Evolutionary conservation across 2,797 vertebrate genomes (phyloP).

Genomic region (Paratrypauchen microcephalus): DNA sequence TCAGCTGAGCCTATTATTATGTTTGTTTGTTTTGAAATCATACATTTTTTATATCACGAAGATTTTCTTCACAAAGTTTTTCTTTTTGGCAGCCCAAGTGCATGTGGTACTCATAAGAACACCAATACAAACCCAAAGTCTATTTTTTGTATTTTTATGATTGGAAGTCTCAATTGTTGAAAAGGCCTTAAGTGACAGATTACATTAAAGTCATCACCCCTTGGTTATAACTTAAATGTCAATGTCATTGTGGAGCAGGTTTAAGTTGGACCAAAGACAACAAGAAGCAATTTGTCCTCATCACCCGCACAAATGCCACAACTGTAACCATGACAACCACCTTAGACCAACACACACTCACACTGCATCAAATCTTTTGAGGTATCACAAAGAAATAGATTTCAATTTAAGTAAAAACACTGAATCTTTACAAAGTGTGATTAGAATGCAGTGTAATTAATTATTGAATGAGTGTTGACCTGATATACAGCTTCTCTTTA

Average conservation of each 20-base stretch:
- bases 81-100: background rate
- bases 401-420: background rate
- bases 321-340: conserved; percentile 24
- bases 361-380: background rate
- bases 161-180: background rate
- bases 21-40: conserved; percentile 3
- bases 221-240: conserved; percentile 63
- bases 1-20: background rate
- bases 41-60: background rate
- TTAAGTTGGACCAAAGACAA: conserved; percentile 52
- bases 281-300: conserved; percentile 48
- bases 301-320: conserved; percentile 39
- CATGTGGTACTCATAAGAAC: background rate
- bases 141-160: background rate
- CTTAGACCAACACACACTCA: background rate
- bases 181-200: conserved; percentile 36
- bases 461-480: background rate
- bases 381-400: background rate
- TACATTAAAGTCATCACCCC: conserved; percentile 43
- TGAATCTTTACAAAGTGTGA: background rate
- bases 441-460: background rate
- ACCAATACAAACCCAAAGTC: background rate
- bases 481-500: background rate
- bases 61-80: background rate
- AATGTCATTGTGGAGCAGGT: conserved; percentile 35